Evolutionary conservation across 2,888 invertebrate species (phyloP), one percentile per base, ranked within the genome.

Genomic region (Hemithea aestivaria): DNA sequence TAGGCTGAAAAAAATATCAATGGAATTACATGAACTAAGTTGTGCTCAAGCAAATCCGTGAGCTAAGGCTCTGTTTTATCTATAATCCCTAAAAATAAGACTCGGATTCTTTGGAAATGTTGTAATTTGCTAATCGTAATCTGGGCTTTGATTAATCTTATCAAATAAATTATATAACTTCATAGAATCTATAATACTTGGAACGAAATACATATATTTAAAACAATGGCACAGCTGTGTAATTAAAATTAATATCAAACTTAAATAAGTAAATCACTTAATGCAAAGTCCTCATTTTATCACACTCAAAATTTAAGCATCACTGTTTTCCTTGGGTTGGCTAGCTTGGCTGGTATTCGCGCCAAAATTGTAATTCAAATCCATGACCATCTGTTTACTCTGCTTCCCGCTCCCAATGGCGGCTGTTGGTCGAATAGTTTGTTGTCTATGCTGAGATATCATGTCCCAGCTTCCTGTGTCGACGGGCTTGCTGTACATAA

Each of bases 391-490:
- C 45, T 72, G 71, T 29, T 70, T 73, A 7, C 48, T 47, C 8
- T 46, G 37, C 5, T 44, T 44, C 0, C 46, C 46, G 0, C 45
- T 48, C 1, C 27, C 37, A 3, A 29, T 33, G 1, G 26, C 25
- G 8, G 56, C 50, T 1, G 51, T 48, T 0, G 73, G 71, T 26
- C 70, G 63, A 10, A 47, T 70, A 20, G 81, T 67, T 58, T 87
- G 70, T 57, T 85, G 56, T 26, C 90, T 76, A 54, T 90, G 90
- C 39, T 88, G 77, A 0, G 84, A 77, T 45, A 90, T 78, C 43
- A 89, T 67, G 23, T 89, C 87, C 89, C 89, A 89, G 35, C 83
- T 88, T 36, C 73, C 75, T 0, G 56, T 57, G 3, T 71, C 72
- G 12, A 66, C 56, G 0, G 75, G 73, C 36, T 77, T 75, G 2